Percentiles rank a stretch among this genome's conserved stretches.
Evolutionary conservation across 2,113 vertebrate genomes (phyloP).

Genomic region (Barnardius zonarius): DNA sequence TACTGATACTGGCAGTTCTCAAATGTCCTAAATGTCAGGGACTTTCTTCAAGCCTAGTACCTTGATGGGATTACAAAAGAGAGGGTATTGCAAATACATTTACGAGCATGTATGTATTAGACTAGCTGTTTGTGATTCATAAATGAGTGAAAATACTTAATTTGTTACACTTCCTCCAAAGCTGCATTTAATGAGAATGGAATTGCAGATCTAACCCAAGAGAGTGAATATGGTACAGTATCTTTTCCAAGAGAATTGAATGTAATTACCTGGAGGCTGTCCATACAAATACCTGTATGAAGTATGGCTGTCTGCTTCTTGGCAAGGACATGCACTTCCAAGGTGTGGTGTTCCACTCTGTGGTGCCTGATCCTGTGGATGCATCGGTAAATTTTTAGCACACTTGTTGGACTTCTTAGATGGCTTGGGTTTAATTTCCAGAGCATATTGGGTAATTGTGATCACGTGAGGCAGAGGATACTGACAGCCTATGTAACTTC

Average conservation of each 20-base stretch:
- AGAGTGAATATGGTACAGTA: not conserved
- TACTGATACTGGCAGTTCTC: not conserved
- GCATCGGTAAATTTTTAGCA: not conserved
- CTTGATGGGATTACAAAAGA: not conserved
- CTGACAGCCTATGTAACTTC: not conserved
- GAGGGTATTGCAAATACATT: not conserved
- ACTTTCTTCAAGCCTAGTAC: not conserved
- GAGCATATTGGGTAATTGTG: not conserved
- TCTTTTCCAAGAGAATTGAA: not conserved
- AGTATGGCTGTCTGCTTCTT: not conserved
- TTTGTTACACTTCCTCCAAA: not conserved
- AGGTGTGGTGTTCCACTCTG: not conserved
- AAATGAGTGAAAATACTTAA: not conserved
- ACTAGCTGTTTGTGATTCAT: not conserved
- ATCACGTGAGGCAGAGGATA: not conserved
- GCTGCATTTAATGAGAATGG: not conserved
- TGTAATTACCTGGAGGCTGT: not conserved
- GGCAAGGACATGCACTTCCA: fast-evolving
- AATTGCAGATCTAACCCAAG: not conserved
- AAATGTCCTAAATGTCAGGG: not conserved
- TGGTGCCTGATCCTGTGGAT: not conserved
- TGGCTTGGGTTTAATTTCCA: not conserved
- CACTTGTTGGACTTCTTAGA: not conserved
- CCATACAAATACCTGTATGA: not conserved
- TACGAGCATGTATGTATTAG: fast-evolving